These are phyloP conservation scores for Anser cygnoides DNA, from an alignment of 2,113 vertebrate genomes.

Conservation along the genomic window DNA sequence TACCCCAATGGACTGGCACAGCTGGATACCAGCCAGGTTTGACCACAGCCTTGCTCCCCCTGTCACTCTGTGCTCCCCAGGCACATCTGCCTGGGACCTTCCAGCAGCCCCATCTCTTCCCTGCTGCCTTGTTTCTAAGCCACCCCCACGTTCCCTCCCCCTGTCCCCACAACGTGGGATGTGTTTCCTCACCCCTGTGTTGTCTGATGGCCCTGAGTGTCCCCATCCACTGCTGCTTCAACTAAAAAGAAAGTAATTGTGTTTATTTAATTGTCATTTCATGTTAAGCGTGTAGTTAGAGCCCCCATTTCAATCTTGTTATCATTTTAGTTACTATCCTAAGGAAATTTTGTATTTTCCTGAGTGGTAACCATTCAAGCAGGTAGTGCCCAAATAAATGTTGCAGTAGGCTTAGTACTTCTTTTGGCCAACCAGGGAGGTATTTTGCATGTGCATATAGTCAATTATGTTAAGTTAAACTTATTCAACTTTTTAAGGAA, in stretches of 20 bases:
- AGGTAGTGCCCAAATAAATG: neutral
- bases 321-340: neutral
- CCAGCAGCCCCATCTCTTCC: neutral
- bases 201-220: neutral
- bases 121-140: neutral
- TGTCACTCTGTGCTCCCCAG: neutral
- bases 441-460: neutral
- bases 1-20: neutral
- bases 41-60: neutral
- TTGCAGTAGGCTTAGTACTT: neutral
- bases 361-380: neutral
- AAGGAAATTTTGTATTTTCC: neutral
- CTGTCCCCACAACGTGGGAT: accelerated
- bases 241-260: neutral
- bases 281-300: neutral
- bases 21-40: neutral
- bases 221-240: neutral
- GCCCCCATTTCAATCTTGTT: neutral
- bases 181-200: accelerated
- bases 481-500: neutral
- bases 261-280: neutral
- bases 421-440: neutral
- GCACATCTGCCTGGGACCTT: neutral
- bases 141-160: accelerated
- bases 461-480: neutral